Conservation (phyloP, 1,140 invertebrate genomes). For the Aradophagus sp. region DNA sequence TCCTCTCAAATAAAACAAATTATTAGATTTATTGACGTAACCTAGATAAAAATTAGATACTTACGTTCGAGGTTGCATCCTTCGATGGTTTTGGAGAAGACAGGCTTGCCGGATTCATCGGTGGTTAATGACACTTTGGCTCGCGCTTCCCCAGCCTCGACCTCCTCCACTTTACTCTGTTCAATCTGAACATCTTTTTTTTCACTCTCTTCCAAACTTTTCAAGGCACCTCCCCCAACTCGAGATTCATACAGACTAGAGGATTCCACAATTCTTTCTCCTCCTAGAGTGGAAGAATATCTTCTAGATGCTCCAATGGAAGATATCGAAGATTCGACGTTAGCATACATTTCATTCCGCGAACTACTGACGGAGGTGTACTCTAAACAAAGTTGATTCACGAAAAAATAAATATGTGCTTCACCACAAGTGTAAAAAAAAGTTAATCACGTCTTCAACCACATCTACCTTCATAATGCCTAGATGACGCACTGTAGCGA, state of each 20-base stretch:
- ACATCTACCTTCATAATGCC: conserved; percentile 76
- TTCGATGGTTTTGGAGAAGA: conserved; percentile 83
- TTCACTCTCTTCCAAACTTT: conserved; percentile 5
- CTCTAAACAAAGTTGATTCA: conserved; percentile 65
- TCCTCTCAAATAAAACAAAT: neutral
- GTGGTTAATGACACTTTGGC: conserved; percentile 62
- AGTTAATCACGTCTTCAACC: neutral
- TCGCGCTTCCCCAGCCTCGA: conserved; percentile 42
- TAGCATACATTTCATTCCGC: conserved; percentile 71
- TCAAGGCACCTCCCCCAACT: conserved; percentile 55
- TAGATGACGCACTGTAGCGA: conserved; percentile 77
- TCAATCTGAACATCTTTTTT: conserved; percentile 15
- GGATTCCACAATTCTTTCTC: conserved; percentile 65
- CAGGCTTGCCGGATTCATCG: conserved; percentile 77
- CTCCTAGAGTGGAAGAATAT: conserved; percentile 64
- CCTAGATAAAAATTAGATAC: conserved; percentile 64
- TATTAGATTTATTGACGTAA: neutral
- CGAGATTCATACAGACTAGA: conserved; percentile 69
- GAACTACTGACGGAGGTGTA: conserved; percentile 76
- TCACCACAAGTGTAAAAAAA: neutral
- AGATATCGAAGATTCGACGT: conserved; percentile 73
- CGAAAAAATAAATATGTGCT: neutral
- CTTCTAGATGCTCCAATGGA: conserved; percentile 63
- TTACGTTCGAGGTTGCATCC: conserved; percentile 87
- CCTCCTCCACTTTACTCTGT: neutral